Evolutionary conservation across 2,113 vertebrate species (phyloP), one percentile per base, ranked within the genome.

Genomic region (Zingel zingel): DNA sequence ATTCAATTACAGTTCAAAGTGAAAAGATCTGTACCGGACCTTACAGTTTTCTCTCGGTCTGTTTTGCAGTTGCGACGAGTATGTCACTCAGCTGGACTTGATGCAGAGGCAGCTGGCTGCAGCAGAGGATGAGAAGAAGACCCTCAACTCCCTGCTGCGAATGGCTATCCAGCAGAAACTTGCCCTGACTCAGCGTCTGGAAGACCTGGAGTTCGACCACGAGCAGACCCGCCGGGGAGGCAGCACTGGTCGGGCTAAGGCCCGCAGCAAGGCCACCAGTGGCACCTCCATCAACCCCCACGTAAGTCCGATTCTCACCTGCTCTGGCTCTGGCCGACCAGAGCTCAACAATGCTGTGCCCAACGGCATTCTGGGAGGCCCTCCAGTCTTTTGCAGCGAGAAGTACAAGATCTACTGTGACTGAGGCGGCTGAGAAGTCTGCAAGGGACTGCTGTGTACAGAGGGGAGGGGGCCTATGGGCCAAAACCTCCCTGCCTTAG

Each of bases 151-250:
- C 0, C 93, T 99, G 89, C 96, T 99, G 62, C 97, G 98, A 5
- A 99, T 99, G 98, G 98, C 98, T 43, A 99, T 99, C 93, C 98
- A 99, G 94, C 98, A 99, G 97, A 99, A 99, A 91, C 95, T 99
- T 90, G 98, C 98, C 0, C 92, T 99, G 89, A 99, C 98, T 0
- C 98, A 99, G 95, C 97, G 98, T 25, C 94, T 99, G 90, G 98
- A 99, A 81, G 97, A 99, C 86, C 90, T 99, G 69, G 98, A 99
- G 95, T 96, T 96, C 5, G 97, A 99, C 91, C 96, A 97, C 0
- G 98, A 99, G 95, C 97, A 98, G 95, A 89, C 94, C 88, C 97
- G 97, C 83, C 95, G 98, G 56, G 96, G 96, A 66, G 96, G 96
- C 87, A 95, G 87, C 53, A 84, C 90, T 79, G 93, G 95, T 75